Base-by-base conservation (phyloP, 2,888 invertebrate genomes). In the Tethea ocularis region DNA sequence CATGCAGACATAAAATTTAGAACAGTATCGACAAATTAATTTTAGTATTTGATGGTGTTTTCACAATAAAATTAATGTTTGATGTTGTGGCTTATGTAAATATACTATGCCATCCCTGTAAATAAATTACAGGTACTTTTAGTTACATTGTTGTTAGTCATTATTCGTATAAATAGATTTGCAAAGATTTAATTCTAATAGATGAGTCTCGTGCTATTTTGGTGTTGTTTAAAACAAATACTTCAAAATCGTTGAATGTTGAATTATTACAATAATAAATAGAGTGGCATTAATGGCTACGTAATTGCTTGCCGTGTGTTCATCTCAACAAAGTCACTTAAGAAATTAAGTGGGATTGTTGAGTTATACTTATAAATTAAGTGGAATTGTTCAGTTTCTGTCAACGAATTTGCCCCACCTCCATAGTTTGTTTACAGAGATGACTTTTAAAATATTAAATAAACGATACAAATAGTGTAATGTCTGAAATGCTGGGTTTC, bases 401-500 rank as follows among this genome's bases (percentile, higher is more conserved):
- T 51, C 22, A 57, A 57, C 56, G 38, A 46, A 13, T 41, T 33
- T 17, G 54, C 20, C 22, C 52, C 38, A 69, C 71, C 67, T 80
- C 80, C 82, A 79, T 83, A 82, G 77, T 78, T 78, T 78, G 72
- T 79, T 78, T 78, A 71, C 72, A 75, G 73, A 75, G 69, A 69
- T 62, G 66, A 63, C 63, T 60, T 57, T 53, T 55, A 57, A 51
- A 36, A 55, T 15, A 36, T 22, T 56, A 72, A 61, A 60, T 59
- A 54, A 66, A 66, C 63, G 64, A 64, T 66, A 61, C 65, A 60
- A 62, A 59, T 53, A 53, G 57, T 56, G 56, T 75, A 74, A 80
- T 68, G 80, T 81, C 77, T 81, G 83, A 81, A 80, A 77, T 83
- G 80, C 75, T 84, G 86, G 85, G 82, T 92, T 94, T 88, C 95